Conservation (phyloP, 1,140 invertebrate species). For the Gonioctena quinquepunctata region DNA sequence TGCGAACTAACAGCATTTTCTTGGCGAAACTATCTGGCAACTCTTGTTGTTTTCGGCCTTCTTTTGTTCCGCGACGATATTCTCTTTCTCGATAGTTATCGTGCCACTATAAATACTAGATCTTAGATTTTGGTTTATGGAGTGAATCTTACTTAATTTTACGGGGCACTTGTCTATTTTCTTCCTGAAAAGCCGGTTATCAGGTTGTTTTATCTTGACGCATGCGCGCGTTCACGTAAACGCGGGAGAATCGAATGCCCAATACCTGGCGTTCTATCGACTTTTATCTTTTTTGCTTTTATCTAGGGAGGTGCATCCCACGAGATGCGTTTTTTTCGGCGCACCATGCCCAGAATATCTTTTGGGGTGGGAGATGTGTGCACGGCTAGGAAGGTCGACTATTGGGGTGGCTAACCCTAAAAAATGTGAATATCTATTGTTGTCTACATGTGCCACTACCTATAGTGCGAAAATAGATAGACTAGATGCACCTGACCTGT, state of each 20-base stretch:
- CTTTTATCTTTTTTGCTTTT: neutral
- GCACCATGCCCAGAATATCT: slow-evolving; percentile 4
- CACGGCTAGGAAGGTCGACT: neutral
- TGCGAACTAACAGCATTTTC: neutral
- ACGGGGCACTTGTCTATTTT: neutral
- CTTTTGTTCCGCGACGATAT: neutral
- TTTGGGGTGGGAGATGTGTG: neutral
- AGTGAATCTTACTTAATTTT: neutral
- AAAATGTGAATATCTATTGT: slow-evolving; percentile 5
- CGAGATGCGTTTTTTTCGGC: slow-evolving; percentile 4
- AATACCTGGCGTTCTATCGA: neutral
- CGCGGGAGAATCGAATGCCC: slow-evolving; percentile 10
- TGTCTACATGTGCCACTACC: neutral
- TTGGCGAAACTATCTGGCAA: neutral
- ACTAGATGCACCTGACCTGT: neutral
- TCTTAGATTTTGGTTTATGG: too few species aligned
- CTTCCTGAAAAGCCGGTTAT: slow-evolving; percentile 13
- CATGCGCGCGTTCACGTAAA: neutral
- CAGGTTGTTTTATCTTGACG: slow-evolving; percentile 1
- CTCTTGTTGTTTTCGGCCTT: neutral
- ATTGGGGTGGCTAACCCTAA: slow-evolving; percentile 2
- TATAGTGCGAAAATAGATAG: neutral
- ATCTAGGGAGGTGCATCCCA: neutral
- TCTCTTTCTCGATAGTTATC: neutral
- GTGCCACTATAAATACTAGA: neutral